Base-by-base conservation (phyloP, 2,797 vertebrate species). In the Arnoldichthys spilopterus region DNA sequence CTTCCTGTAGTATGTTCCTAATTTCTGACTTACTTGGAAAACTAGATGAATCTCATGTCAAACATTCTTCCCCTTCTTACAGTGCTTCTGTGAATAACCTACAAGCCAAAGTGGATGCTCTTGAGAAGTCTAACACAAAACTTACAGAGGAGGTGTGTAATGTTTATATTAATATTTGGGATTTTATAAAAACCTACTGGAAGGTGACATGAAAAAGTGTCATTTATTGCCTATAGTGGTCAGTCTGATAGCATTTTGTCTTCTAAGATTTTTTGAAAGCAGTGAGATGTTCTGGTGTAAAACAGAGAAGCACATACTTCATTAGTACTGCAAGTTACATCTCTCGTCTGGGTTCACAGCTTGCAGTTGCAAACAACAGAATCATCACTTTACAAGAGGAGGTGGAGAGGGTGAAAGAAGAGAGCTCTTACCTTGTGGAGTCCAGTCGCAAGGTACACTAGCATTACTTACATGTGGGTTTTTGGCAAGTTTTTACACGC, bases 51-150 rank as follows among this genome's bases (percentile, higher is more conserved):
- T 71, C 34, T 26, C 1, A 7, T 37, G 4, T 77, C 1, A 24
- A 9, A 28, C 9, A 11, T 20, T 61, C 61, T 61, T 75, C 45
- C 47, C 30, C 45, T 45, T 80, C n/a, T 73, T 7, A 43, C 86
- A 99, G 97, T 47, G 97, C 97, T 12, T 98, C 98, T 0, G 98
- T 99, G 47, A 99, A 99, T 86, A 99, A 99, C 87, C 94, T 99
- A 2, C 98, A 99, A 89, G 95, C 96, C 87, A 99, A 99, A 89
- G 97, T 99, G 88, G 98, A 99, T 78, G 95, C 96, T 12, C 91
- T 99, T 86, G 98, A 99, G 87, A 99, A 98, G 90, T 99, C 98
- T 78, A 99, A 99, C 91, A 97, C 96, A 28, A 99, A 99, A 87
- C 91, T 99, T 83, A 98, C 97, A 0, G 97, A 99, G 84, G 98